phyloP scores from a whole-genome alignment of 2,797 vertebrate species.

The Manis javanica region DNA sequence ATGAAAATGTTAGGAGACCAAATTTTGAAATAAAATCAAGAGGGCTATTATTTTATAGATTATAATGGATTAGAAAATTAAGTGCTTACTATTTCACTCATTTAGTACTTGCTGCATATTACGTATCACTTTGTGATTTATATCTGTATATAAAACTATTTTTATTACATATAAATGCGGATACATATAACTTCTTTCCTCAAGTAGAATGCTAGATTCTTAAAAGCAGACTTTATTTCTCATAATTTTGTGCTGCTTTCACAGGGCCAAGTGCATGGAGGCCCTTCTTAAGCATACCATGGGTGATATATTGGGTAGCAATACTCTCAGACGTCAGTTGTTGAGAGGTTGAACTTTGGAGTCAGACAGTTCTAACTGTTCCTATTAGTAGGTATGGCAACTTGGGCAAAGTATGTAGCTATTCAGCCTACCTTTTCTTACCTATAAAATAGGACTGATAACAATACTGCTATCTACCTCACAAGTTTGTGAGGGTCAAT shows the following conservation, averaged over 20 bases:
- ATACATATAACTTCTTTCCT: not conserved
- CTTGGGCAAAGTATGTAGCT: not conserved
- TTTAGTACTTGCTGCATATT: not conserved
- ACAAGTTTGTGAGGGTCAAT: not conserved
- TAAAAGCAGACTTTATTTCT: not conserved
- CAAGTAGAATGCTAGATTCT: not conserved
- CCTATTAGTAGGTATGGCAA: not conserved
- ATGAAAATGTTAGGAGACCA: not conserved
- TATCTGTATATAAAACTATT: not conserved
- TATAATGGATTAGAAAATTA: not conserved
- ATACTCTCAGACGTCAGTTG: not conserved
- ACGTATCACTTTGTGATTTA: not conserved
- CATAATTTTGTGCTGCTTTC: not conserved
- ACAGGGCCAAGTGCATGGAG: not conserved
- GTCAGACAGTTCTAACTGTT: not conserved
- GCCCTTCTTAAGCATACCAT: conserved; percentile 1
- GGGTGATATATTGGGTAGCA: not conserved
- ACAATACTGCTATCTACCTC: not conserved
- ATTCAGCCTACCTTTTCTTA: not conserved
- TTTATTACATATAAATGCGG: not conserved
- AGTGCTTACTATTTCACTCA: not conserved
- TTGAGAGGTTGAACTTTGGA: not conserved
- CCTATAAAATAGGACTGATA: not conserved
- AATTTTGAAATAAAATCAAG: not conserved
- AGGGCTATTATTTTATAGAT: not conserved